A percentile compares a stretch with the other conserved stretches of the same genome.
Conservation (phyloP, 2,113 vertebrate species). For the Pao palembangensis region DNA sequence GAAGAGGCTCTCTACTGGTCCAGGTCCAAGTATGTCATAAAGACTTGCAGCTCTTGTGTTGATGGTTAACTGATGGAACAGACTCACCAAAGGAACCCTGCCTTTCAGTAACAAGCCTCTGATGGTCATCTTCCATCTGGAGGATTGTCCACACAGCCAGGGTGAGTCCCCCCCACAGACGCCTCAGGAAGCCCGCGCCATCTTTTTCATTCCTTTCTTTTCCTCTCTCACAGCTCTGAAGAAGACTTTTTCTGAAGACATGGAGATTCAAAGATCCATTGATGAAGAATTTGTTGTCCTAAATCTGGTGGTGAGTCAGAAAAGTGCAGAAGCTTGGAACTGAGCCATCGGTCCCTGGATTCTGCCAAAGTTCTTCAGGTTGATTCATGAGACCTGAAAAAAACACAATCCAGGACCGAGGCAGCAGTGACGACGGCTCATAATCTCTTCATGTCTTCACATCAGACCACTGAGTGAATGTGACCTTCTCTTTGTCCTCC, state of each 20-base stretch:
- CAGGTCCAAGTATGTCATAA: conserved; percentile 73
- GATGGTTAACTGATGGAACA: background rate
- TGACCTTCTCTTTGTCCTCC: background rate
- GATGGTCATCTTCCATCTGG: conserved; percentile 91
- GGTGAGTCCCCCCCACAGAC: conserved; percentile 62
- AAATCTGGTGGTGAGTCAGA: conserved; percentile 85
- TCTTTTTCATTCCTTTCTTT: background rate
- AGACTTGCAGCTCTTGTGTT: background rate
- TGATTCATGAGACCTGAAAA: too few species aligned
- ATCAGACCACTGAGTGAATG: too few species aligned
- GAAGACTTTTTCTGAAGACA: conserved; percentile 82
- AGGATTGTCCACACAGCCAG: conserved; percentile 89
- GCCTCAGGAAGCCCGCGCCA: too few species aligned
- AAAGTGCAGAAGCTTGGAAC: too few species aligned
- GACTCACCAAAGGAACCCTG: background rate
- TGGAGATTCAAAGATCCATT: conserved; percentile 83
- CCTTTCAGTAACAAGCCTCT: conserved; percentile 87
- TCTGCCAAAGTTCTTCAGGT: too few species aligned
- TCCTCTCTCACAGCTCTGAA: conserved; percentile 78
- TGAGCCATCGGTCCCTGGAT: too few species aligned
- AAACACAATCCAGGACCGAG: too few species aligned
- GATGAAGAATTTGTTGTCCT: conserved; percentile 87
- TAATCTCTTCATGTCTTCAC: too few species aligned
- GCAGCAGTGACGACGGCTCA: too few species aligned
- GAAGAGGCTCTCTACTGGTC: conserved; percentile 89